Conservation (phyloP, 2,888 invertebrate species). For the Shargacucullia verbasci region DNA sequence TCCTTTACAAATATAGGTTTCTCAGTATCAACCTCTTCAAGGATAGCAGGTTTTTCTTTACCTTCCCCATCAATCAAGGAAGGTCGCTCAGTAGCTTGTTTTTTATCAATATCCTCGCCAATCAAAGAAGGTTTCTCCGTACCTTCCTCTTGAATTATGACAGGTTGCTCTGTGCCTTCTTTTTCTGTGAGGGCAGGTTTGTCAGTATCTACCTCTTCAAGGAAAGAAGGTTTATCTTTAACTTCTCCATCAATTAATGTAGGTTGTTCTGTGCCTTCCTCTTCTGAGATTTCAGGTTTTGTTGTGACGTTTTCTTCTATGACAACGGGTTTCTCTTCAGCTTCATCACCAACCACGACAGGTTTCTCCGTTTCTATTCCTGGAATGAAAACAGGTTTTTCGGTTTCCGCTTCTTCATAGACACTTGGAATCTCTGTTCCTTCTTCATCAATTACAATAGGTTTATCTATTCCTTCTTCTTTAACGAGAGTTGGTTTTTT, state of each 20-base stretch:
- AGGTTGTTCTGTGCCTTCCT: not conserved
- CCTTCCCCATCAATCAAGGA: conserved; percentile 13
- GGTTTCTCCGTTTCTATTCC: conserved; percentile 1
- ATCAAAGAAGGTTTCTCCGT: conserved; percentile 11
- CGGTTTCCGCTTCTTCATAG: conserved; percentile 6
- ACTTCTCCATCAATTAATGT: not conserved
- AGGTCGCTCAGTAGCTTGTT: conserved; percentile 17
- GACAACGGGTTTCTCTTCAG: not conserved
- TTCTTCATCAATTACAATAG: conserved; percentile 2
- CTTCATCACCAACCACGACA: not conserved
- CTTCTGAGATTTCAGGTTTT: not conserved
- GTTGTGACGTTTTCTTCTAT: not conserved
- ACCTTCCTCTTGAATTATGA: conserved; percentile 1
- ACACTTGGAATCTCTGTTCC: conserved; percentile 1
- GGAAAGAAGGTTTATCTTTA: not conserved
- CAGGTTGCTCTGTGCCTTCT: not conserved
- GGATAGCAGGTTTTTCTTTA: conserved; percentile 10
- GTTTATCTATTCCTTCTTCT: conserved; percentile 11
- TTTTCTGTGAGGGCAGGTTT: not conserved
- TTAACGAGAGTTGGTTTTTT: conserved; percentile 5
- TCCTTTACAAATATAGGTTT: conserved; percentile 1
- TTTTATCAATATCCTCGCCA: conserved; percentile 2
- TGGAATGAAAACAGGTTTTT: conserved; percentile 1
- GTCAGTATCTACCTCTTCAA: not conserved
- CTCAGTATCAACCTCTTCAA: conserved; percentile 22